Evolutionary conservation across 1,140 invertebrate species (phyloP), one percentile per base, ranked within the genome.

Genomic region (Bombus fervidus): DNA sequence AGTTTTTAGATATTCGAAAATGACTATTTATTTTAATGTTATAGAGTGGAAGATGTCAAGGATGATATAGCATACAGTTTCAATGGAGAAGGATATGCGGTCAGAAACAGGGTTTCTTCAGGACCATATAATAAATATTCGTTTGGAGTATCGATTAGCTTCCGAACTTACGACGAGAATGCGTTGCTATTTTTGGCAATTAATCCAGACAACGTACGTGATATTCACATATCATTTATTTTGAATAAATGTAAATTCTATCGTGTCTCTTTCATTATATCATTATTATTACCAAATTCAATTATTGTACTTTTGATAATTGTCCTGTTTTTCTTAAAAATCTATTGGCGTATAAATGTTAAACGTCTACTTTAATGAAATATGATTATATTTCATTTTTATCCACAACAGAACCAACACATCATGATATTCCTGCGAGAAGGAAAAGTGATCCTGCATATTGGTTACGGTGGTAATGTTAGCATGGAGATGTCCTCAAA

Each of bases 151-250:
- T 96, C 97, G 28, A 96, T 99, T 71, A 97, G 96, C 86, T 98
- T 99, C 93, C 96, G 97, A 85, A 98, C 98, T 0, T 97, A 97
- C 89, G 98, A 99, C 94, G 97, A 98, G 93, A 97, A 99, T 95
- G 98, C 98, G 4, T 93, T 99, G 12, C 95, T 99, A 1, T 98
- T 99, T 93, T 95, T 99, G 64, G 97, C 98, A 41, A 96, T 97
- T 25, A 98, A 98, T 94, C 96, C 96, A 82, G 95, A 95, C 28
- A 97, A 96, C 87, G 96, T 96, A 91, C 9, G 74, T 69, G 62
- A 34, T n/a, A 34, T 53, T 12, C 22, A 18, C n/a, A 31, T 25
- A 86, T 12, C 74, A 86, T 81, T 76, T 18, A 84, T 89, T 88
- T 68, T 22, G 47, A 22, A 8, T 53, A 53, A 53, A 53, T 53